A percentile compares a stretch with the other conserved stretches of the same genome.
Conservation (phyloP, 2,797 vertebrate species). For the Cryptoprocta ferox region DNA sequence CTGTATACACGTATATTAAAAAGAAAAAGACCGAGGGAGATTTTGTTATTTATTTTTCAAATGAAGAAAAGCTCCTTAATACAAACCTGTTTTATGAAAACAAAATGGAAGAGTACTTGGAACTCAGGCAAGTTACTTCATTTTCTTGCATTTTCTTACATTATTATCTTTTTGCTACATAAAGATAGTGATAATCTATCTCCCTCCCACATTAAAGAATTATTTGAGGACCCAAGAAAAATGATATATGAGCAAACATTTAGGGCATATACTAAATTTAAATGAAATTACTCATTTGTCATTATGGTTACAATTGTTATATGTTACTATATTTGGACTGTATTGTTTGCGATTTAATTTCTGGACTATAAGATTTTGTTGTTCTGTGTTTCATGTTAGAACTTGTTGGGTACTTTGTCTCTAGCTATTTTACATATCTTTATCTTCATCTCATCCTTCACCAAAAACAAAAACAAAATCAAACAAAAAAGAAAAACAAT, state of each 20-base stretch:
- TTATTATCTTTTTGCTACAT: neutral
- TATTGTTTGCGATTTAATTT: neutral
- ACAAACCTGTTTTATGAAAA: neutral
- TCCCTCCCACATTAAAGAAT: neutral
- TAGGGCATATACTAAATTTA: neutral
- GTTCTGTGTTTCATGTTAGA: neutral
- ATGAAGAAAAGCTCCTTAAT: neutral
- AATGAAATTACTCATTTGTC: neutral
- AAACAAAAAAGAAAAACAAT: neutral
- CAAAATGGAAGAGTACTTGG: neutral
- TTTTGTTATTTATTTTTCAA: neutral
- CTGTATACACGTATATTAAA: neutral
- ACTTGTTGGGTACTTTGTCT: neutral
- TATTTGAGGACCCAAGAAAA: constrained; percentile 1
- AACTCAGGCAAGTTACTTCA: neutral
- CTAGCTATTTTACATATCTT: neutral
- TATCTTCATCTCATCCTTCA: neutral
- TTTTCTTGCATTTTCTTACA: neutral
- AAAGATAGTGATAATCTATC: neutral
- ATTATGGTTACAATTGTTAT: neutral
- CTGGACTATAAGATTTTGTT: neutral
- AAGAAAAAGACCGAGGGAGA: neutral
- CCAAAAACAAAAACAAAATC: neutral
- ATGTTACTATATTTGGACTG: neutral
- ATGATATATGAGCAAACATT: neutral